phyloP scores from a whole-genome alignment of 2,113 vertebrate species.

The Apodemus sylvaticus region DNA sequence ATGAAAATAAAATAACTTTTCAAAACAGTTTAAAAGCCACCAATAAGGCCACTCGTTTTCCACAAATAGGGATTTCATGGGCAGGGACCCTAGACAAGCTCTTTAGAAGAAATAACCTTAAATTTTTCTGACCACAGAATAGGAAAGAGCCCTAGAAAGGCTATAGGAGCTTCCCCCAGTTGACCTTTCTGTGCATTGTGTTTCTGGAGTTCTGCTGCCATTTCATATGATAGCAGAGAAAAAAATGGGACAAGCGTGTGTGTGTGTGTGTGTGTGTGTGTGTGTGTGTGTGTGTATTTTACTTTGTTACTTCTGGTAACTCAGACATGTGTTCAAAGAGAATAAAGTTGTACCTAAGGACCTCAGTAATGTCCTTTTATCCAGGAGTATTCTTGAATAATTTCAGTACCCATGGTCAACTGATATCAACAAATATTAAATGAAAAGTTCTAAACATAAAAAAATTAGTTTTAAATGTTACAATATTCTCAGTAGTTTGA shows the following conservation, averaged over 20 bases:
- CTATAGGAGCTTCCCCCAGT: not conserved
- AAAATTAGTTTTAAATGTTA: not conserved
- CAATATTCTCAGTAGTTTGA: not conserved
- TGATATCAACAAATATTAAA: not conserved
- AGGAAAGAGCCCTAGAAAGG: not conserved
- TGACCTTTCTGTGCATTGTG: accelerated
- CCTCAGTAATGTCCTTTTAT: too few species aligned
- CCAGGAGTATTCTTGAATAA: not conserved
- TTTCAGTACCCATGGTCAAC: not conserved
- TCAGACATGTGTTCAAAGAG: not conserved
- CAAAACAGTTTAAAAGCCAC: not conserved
- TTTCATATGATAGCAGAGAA: not conserved
- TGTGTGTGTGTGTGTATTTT: too few species aligned
- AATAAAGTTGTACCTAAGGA: not conserved
- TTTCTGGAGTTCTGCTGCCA: not conserved
- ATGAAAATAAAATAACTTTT: not conserved
- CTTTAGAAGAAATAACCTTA: not conserved
- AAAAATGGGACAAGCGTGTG: not conserved
- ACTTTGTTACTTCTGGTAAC: too few species aligned
- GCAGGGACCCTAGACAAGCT: not conserved
- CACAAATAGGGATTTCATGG: not conserved
- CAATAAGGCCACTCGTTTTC: not conserved
- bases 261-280: not conserved
- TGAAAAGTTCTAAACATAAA: not conserved
- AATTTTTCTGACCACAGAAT: not conserved